Evolutionary conservation across 2,797 vertebrate genomes (phyloP), one percentile per base, ranked within the genome.

Genomic region (Mastacembelus armatus): DNA sequence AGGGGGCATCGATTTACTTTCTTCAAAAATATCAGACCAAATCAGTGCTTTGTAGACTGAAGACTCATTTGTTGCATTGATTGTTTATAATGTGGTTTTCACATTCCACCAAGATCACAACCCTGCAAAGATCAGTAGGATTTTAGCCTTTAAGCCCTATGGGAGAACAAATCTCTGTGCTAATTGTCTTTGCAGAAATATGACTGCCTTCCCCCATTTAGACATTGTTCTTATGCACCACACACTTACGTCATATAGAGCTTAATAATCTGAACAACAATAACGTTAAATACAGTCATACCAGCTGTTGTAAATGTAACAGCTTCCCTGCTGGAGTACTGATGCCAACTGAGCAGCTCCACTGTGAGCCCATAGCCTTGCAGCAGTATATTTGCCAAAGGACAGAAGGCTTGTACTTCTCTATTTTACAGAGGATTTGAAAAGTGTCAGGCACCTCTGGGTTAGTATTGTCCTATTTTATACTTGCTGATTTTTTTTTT

Each of bases 361-460:
- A 44, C 40, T 47, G 16, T 0, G 9, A 40, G 6, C 19, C 52
- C 9, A 15, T 30, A 38, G 43, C 35, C 48, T 55, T 21, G 40
- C 2, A 7, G 19, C 50, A 40, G 29, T 55, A 10, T 62, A 60
- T 71, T 60, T 66, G 51, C 36, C 12, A 4, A 61, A 60, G 44
- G 51, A 49, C 26, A 38, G 21, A 30, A 21, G 14, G 39, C 69
- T 64, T 49, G 27, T 11, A n/a, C n/a, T n/a, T n/a, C n/a, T n/a
- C n/a, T n/a, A n/a, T n/a, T n/a, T n/a, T n/a, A n/a, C n/a, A 27
- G 26, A 50, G 32, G 27, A 36, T 32, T 44, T 38, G 9, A 55
- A 55, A 38, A 27, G 43, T 50, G 32, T 44, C 16, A 52, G 18
- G 49, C 42, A 58, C 47, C 36, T 35, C 15, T 27, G 57, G 44